Evolutionary conservation across 2,113 vertebrate genomes (phyloP).

Genomic region (Kryptolebias marmoratus): DNA sequence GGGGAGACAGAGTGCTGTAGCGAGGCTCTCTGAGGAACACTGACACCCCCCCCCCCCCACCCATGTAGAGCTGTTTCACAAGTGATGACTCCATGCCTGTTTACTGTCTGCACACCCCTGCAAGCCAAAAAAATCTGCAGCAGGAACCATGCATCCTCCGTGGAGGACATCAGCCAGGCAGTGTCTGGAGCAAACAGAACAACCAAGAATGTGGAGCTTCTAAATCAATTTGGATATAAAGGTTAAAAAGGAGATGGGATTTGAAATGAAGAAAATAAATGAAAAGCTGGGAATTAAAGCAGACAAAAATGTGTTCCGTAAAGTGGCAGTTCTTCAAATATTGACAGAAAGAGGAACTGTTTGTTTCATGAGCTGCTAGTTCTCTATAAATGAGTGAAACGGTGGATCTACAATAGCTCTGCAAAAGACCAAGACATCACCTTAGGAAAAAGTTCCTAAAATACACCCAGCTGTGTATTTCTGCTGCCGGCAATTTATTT

Average conservation of each 20-base stretch:
- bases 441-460: conserved; percentile 40
- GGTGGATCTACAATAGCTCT: conserved; percentile 29
- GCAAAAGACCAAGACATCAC: conserved; percentile 55
- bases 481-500: conserved; percentile 60
- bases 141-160: neutral
- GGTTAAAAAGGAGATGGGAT: neutral
- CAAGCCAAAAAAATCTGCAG: conserved; percentile 35
- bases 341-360: conserved; percentile 5
- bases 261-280: neutral
- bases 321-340: neutral
- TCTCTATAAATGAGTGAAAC: conserved; percentile 62
- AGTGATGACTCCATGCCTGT: conserved; percentile 26
- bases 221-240: neutral
- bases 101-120: conserved; percentile 12
- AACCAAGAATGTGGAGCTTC: neutral
- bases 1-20: conserved; percentile 75
- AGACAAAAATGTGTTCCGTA: neutral
- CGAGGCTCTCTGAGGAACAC: conserved; percentile 56
- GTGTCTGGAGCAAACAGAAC: conserved; percentile 14
- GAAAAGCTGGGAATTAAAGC: neutral
- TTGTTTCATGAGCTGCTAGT: conserved; percentile 40
- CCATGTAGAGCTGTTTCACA: conserved; percentile 24
- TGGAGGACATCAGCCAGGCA: conserved; percentile 18
- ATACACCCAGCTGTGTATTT: conserved; percentile 59
- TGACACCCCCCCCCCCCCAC: neutral